These are phyloP conservation scores for Dicranocentrus wangi DNA, from an alignment of 2,888 invertebrate species.

Conservation along the genomic window DNA sequence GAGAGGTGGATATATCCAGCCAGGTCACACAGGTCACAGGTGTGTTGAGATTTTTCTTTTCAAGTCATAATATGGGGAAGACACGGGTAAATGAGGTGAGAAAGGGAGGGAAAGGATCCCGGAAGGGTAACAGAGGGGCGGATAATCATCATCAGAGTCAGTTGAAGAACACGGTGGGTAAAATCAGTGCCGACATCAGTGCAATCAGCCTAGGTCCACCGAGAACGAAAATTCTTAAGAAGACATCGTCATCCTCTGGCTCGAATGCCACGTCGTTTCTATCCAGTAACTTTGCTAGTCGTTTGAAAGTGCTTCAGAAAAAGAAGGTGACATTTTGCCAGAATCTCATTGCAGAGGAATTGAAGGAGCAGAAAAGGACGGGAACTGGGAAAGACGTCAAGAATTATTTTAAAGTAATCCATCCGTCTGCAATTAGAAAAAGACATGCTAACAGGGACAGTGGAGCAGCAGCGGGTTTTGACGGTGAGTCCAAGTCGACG, in stretches of 20 bases:
- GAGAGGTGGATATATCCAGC: no score
- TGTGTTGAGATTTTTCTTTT: no score
- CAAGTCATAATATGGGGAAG: slow-evolving; percentile 16
- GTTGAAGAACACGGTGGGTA: slow-evolving; percentile 47
- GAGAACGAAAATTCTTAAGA: slow-evolving; percentile 52
- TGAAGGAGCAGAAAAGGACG: slow-evolving; percentile 16
- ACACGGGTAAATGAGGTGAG: background rate
- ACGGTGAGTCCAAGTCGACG: background rate
- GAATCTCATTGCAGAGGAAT: slow-evolving; percentile 49
- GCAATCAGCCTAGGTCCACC: slow-evolving; percentile 57
- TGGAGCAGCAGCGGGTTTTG: background rate
- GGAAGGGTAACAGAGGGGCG: background rate
- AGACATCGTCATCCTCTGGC: slow-evolving; percentile 10
- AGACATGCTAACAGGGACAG: background rate
- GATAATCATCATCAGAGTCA: no score
- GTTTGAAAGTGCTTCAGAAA: slow-evolving; percentile 37
- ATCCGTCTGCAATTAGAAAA: slow-evolving; percentile 51
- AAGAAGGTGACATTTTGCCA: slow-evolving; percentile 60
- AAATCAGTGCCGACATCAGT: slow-evolving; percentile 55
- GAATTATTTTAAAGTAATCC: slow-evolving; percentile 54
- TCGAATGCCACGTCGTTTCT: background rate
- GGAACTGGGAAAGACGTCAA: slow-evolving; percentile 31
- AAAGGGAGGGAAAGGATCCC: background rate
- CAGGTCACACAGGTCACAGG: background rate
- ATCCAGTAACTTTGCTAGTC: slow-evolving; percentile 59